A percentile compares a stretch with the other conserved stretches of the same genome.
phyloP scores from a whole-genome alignment of 2,888 invertebrate genomes.

The Microchrysa polita region DNA sequence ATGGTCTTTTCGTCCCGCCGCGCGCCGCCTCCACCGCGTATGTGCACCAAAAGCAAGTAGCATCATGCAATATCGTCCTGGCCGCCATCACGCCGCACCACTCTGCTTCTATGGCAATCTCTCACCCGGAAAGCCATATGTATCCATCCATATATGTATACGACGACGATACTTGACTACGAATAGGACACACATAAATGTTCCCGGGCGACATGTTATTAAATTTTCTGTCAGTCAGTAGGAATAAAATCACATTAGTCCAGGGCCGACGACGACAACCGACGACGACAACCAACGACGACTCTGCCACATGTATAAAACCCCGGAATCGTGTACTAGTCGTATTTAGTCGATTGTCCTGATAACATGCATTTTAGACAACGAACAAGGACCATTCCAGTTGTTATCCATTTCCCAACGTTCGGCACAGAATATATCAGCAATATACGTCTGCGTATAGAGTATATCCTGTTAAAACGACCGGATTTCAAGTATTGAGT shows the following conservation, averaged over 20 bases:
- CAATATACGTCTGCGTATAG: background rate
- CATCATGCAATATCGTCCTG: background rate
- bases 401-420: background rate
- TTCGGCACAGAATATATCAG: background rate
- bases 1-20: background rate
- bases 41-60: background rate
- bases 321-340: background rate
- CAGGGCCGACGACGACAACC: constrained; percentile 18
- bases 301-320: constrained; percentile 11
- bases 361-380: constrained; percentile 28
- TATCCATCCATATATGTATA: too few relatives aligned
- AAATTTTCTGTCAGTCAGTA: constrained; percentile 45
- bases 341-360: constrained; percentile 31
- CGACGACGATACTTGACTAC: constrained; percentile 14
- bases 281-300: too few relatives aligned
- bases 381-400: constrained; percentile 2
- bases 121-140: too few relatives aligned
- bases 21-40: background rate
- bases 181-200: constrained; percentile 32
- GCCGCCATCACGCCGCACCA: too few relatives aligned
- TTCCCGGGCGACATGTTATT: constrained; percentile 43
- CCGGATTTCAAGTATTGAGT: constrained; percentile 3
- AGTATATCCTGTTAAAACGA: background rate
- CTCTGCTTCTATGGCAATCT: too few relatives aligned
- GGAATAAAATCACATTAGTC: constrained; percentile 41